These are phyloP conservation scores for Periphyllus acericola DNA, from an alignment of 2,888 invertebrate genomes.

Conservation along the genomic window DNA sequence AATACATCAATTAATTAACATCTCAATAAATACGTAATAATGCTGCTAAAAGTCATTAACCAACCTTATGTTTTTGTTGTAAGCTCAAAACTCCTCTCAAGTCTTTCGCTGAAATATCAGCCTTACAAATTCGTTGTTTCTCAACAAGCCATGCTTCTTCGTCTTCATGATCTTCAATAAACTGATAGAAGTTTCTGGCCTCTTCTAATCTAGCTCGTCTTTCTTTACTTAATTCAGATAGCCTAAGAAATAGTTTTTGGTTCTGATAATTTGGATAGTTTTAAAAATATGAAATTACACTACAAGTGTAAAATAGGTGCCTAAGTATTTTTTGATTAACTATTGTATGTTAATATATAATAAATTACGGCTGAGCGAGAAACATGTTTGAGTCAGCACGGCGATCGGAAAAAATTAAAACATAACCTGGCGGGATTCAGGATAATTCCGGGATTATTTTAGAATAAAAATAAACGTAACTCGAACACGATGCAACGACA, in stretches of 20 bases:
- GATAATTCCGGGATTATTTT: too few species aligned
- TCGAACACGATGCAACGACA: too few species aligned
- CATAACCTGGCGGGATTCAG: too few species aligned
- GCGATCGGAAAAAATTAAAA: too few species aligned
- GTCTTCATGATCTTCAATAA: slow-evolving; percentile 96
- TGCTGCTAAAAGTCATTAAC: neutral
- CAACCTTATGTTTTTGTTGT: slow-evolving; percentile 90
- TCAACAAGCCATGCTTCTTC: slow-evolving; percentile 98
- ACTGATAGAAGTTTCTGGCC: slow-evolving; percentile 92
- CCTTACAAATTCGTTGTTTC: slow-evolving; percentile 90
- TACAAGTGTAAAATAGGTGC: too few species aligned
- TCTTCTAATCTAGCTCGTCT: slow-evolving; percentile 89
- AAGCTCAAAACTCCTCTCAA: slow-evolving; percentile 87
- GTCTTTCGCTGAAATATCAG: slow-evolving; percentile 94
- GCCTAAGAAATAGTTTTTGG: slow-evolving; percentile 67
- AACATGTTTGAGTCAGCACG: too few species aligned
- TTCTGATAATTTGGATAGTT: too few species aligned
- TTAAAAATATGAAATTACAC: too few species aligned
- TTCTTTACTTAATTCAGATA: slow-evolving; percentile 78
- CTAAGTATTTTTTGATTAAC: too few species aligned
- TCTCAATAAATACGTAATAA: neutral
- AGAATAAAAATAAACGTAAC: too few species aligned
- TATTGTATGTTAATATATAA: too few species aligned
- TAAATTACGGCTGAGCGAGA: too few species aligned
- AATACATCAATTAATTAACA: neutral